Conservation (phyloP, 2,888 invertebrate species). For the Acheta domesticus region DNA sequence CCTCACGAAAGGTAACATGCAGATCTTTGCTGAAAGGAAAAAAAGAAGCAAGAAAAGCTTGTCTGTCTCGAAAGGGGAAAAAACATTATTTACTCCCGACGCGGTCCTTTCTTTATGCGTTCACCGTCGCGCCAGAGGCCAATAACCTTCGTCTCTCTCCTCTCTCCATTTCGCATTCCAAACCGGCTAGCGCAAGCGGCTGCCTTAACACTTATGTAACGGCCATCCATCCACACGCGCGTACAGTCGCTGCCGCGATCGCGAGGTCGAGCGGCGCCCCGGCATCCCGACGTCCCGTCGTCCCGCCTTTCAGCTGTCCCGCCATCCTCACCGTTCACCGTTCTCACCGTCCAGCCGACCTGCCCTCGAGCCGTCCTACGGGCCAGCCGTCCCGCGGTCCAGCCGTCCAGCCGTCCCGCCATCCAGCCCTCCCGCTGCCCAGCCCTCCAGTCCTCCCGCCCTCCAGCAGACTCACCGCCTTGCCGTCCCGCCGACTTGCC, state of each 20-base stretch:
- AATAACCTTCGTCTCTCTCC: conserved; percentile 6
- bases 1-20: not conserved
- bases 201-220: not conserved
- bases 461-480: too few relatives aligned
- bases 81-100: conserved; percentile 5
- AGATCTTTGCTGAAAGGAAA: not conserved
- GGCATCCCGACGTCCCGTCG: too few relatives aligned
- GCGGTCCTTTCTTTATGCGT: conserved; percentile 10
- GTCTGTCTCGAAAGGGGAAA: not conserved
- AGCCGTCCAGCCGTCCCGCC: too few relatives aligned
- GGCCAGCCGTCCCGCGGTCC: too few relatives aligned
- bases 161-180: conserved; percentile 11
- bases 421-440: too few relatives aligned
- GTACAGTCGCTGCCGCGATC: not conserved
- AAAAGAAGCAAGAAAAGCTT: conserved; percentile 5
- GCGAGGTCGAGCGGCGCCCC: too few relatives aligned
- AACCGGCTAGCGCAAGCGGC: conserved; percentile 18
- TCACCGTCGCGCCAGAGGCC: conserved; percentile 7
- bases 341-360: too few relatives aligned
- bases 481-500: too few relatives aligned
- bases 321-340: too few relatives aligned
- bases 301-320: too few relatives aligned
- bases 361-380: too few relatives aligned
- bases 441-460: too few relatives aligned
- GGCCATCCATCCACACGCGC: conserved; percentile 6